phyloP scores from a whole-genome alignment of 2,113 vertebrate genomes.

The Clarias batrachus region DNA sequence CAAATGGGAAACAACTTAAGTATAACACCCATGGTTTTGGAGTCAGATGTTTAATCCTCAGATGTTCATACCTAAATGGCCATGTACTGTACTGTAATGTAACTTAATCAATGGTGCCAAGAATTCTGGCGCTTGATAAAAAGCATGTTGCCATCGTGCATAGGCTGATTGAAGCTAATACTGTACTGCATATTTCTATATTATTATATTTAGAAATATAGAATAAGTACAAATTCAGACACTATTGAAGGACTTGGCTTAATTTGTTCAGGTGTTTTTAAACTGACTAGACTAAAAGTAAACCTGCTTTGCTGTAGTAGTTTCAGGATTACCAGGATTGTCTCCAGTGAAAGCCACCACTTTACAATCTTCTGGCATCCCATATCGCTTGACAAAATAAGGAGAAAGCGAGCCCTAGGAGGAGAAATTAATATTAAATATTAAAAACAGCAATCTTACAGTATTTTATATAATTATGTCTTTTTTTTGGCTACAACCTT shows the following conservation, averaged over 20 bases:
- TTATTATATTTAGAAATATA: not conserved
- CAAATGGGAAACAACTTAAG: not conserved
- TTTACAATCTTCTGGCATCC: constrained; percentile 79
- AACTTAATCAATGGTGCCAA: not conserved
- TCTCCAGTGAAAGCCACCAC: constrained; percentile 92
- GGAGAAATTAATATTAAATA: constrained; percentile 20
- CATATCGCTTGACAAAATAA: constrained; percentile 79
- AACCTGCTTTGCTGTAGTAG: not conserved
- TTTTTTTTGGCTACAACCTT: not conserved
- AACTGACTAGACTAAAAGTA: not conserved
- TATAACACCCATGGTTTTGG: not conserved
- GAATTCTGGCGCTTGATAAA: not conserved
- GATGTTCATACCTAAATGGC: not conserved
- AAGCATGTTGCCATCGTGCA: not conserved
- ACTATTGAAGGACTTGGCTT: not conserved
- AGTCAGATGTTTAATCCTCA: not conserved
- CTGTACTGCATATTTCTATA: not conserved
- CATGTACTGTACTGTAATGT: not conserved
- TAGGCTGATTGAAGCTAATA: not conserved
- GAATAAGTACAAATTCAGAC: not conserved
- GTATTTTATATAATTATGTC: no score
- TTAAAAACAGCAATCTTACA: not conserved
- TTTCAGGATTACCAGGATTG: constrained; percentile 84
- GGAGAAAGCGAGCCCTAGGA: constrained; percentile 81
- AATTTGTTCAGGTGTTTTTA: not conserved